Evolutionary conservation across 2,888 invertebrate genomes (phyloP).

Genomic region (Herminia tarsipennalis): DNA sequence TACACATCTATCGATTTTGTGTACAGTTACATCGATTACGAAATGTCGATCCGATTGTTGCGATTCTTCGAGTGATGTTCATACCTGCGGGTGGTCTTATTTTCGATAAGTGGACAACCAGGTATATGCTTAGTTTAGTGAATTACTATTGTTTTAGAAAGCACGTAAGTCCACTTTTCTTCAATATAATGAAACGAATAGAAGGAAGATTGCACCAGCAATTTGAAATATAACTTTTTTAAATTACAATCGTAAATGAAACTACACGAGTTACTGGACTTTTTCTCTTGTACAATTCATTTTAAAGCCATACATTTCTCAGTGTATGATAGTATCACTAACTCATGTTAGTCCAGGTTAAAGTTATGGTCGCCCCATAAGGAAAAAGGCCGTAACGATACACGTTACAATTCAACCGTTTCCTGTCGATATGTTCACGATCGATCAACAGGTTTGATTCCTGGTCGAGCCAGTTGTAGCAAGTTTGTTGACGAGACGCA

Average conservation of each 20-base stretch:
- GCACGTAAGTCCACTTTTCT: slow-evolving; percentile 29
- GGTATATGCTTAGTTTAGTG: slow-evolving; percentile 26
- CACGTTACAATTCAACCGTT: slow-evolving; percentile 28
- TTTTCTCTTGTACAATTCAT: slow-evolving; percentile 11
- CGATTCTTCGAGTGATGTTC: slow-evolving; percentile 37
- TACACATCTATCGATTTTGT: slow-evolving; percentile 51
- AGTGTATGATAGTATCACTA: slow-evolving; percentile 5
- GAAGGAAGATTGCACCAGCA: slow-evolving; percentile 7
- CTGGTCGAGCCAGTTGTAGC: slow-evolving; percentile 33
- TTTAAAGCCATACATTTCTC: slow-evolving; percentile 11
- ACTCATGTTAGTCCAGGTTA: slow-evolving; percentile 15
- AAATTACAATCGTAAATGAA: background rate
- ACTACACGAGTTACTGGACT: background rate
- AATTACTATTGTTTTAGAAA: slow-evolving; percentile 26
- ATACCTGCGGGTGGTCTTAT: slow-evolving; percentile 38
- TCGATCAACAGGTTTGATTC: slow-evolving; percentile 36
- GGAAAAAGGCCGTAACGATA: slow-evolving; percentile 26
- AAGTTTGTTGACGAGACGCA: slow-evolving; percentile 27
- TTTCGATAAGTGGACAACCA: slow-evolving; percentile 33
- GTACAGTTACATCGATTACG: slow-evolving; percentile 55
- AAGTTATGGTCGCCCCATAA: slow-evolving; percentile 15
- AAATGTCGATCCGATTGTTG: slow-evolving; percentile 54
- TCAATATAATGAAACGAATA: slow-evolving; percentile 14
- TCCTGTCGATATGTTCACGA: slow-evolving; percentile 39
- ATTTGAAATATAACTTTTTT: slow-evolving; percentile 14